Base-by-base conservation (phyloP, 2,113 vertebrate species). In the Psilopogon haemacephalus region DNA sequence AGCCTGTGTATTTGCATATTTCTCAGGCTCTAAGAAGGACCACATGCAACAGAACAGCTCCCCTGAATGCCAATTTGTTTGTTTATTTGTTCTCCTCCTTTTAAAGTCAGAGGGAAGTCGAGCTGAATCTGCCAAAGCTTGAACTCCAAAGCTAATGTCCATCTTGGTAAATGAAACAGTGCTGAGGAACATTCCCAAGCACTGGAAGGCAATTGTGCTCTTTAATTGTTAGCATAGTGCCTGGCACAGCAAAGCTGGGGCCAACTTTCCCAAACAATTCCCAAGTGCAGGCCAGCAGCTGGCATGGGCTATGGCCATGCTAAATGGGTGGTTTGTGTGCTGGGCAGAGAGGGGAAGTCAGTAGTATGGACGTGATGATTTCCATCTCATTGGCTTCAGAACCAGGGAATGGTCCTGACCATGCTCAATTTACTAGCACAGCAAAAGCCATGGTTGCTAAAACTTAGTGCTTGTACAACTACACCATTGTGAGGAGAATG, bases 201-300 rank as follows among this genome's bases (percentile, higher is more conserved):
- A 40, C 69, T 94, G 85, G 85, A 94, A 94, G 55, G 79, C 93
- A 88, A 95, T 90, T 93, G 86, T 30, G 56, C 59, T 52, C 40
- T 76, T 93, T 70, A 94, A 95, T 93, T 95, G 93, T 93, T 88
- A 93, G 75, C 8, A 20, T 79, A 94, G 90, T 24, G 92, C 82
- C 85, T 94, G 93, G 95, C 79, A 93, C 64, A 60, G 64, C 1
- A 0, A 64, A 73, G 56, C 26, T 8, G 4, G 28, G 46, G 60
- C 88, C 90, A 95, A n/a, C 68, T 77, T 85, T 94, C 90, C 88
- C 83, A 77, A 94, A 95, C 95, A 95, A 94, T 94, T 88, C 68
- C 72, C 68, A 63, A 80, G 70, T 0, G 0, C 2, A 1, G 60
- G 79, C 95, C 88, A 95, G 55, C 56, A 93, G 85, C 85, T 93